These are phyloP conservation scores for Crotalus helleri DNA, from an alignment of 2,113 vertebrate genomes.

Conservation along the genomic window DNA sequence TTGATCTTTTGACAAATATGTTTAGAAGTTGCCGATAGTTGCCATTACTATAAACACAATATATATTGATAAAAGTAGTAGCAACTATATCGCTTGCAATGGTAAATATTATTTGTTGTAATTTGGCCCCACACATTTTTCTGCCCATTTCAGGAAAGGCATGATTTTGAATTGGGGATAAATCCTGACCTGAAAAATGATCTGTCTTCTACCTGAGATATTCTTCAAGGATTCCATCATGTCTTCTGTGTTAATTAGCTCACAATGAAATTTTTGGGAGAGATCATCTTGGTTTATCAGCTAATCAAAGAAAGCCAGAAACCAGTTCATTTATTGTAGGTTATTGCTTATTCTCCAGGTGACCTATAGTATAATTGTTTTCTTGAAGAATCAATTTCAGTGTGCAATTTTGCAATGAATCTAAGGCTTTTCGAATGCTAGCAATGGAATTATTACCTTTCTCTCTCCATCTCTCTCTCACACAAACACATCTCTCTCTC, in stretches of 20 bases:
- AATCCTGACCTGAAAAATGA: not conserved
- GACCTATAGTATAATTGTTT: not conserved
- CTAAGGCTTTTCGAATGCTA: conserved; percentile 28
- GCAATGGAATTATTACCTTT: not conserved
- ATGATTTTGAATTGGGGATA: not conserved
- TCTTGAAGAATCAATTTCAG: conserved; percentile 25
- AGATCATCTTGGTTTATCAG: not conserved
- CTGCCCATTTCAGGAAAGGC: not conserved
- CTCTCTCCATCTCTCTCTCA: not conserved
- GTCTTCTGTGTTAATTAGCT: not conserved
- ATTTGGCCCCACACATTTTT: not conserved
- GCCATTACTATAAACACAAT: not conserved
- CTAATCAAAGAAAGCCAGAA: not conserved
- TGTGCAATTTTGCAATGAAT: conserved; percentile 27
- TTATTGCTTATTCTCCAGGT: not conserved
- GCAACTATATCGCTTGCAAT: not conserved
- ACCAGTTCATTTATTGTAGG: not conserved
- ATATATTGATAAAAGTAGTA: not conserved
- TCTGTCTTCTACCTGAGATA: not conserved
- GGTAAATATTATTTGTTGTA: not conserved
- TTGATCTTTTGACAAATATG: not conserved
- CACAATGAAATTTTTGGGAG: not conserved
- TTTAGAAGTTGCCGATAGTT: not conserved
- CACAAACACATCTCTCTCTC: too few relatives aligned
- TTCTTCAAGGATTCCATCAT: not conserved